Conservation (phyloP, 2,888 invertebrate species). For the Monochamus alternatus region DNA sequence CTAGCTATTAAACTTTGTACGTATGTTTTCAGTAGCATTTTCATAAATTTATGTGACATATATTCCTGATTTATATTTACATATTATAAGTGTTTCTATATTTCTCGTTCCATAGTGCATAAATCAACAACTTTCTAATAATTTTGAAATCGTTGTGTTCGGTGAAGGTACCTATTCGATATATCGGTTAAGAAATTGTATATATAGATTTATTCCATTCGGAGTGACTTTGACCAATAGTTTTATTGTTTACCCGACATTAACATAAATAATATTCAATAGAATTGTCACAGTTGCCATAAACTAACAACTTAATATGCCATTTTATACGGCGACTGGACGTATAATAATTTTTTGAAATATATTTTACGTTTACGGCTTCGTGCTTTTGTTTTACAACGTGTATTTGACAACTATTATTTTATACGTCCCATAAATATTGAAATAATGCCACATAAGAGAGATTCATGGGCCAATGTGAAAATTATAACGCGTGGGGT, state of each 20-base stretch:
- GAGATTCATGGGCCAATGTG: conserved; percentile 54
- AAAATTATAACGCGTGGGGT: conserved; percentile 57
- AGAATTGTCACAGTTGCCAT: conserved; percentile 38
- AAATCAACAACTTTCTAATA: conserved; percentile 26
- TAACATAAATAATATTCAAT: conserved; percentile 26
- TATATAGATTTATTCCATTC: conserved; percentile 7
- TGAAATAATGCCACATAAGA: conserved; percentile 55
- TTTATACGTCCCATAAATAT: conserved; percentile 57
- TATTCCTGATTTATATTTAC: neutral
- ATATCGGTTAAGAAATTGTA: conserved; percentile 12
- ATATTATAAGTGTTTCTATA: conserved; percentile 15
- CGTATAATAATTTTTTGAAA: conserved; percentile 31
- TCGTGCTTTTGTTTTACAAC: conserved; percentile 48
- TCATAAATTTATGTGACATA: conserved; percentile 6
- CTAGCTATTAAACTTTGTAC: neutral
- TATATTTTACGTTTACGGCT: conserved; percentile 45
- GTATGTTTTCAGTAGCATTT: conserved; percentile 4
- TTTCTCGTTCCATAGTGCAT: conserved; percentile 6
- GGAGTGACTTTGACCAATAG: conserved; percentile 27
- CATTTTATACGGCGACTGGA: conserved; percentile 31
- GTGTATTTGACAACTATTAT: conserved; percentile 54
- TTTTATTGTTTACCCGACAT: conserved; percentile 31
- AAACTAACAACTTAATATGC: conserved; percentile 40
- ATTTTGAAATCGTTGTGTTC: conserved; percentile 23
- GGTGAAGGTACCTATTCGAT: conserved; percentile 13